phyloP scores from a whole-genome alignment of 2,888 invertebrate species.

The Rhagium mordax region DNA sequence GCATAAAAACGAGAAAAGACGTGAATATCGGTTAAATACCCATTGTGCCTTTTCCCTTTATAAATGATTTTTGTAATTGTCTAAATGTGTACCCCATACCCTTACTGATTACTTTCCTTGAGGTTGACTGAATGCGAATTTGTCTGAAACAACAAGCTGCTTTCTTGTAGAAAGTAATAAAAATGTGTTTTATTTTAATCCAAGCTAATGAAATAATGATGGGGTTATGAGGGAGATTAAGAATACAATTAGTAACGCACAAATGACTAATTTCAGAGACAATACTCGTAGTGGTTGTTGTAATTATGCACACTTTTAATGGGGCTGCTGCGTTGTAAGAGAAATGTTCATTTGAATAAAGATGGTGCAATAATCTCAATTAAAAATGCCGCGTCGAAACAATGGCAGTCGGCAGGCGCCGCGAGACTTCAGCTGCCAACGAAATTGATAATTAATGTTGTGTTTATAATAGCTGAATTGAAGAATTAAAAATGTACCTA shows the following conservation, averaged over 20 bases:
- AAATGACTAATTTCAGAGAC: constrained; percentile 70
- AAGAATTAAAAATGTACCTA: constrained; percentile 70
- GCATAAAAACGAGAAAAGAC: not conserved
- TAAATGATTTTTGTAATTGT: not conserved
- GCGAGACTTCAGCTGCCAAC: constrained; percentile 63
- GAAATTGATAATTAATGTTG: constrained; percentile 71
- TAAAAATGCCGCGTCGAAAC: constrained; percentile 70
- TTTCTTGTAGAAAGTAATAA: constrained; percentile 43
- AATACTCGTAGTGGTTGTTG: constrained; percentile 66
- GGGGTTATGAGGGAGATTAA: constrained; percentile 67
- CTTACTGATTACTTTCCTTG: constrained; percentile 19
- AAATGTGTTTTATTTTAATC: constrained; percentile 56
- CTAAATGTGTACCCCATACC: not conserved
- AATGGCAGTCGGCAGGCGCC: constrained; percentile 64
- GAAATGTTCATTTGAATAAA: constrained; percentile 69
- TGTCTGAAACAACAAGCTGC: constrained; percentile 44
- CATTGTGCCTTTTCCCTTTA: not conserved
- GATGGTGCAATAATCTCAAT: constrained; percentile 71
- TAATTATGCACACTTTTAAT: constrained; percentile 71
- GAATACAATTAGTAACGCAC: constrained; percentile 69
- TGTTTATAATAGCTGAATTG: constrained; percentile 70
- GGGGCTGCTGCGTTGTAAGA: constrained; percentile 62
- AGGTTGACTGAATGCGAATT: constrained; percentile 27
- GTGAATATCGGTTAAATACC: not conserved
- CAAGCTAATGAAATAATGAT: constrained; percentile 58